These are phyloP conservation scores for Anagyrus pseudococci DNA, from an alignment of 2,888 invertebrate genomes.

Conservation along the genomic window DNA sequence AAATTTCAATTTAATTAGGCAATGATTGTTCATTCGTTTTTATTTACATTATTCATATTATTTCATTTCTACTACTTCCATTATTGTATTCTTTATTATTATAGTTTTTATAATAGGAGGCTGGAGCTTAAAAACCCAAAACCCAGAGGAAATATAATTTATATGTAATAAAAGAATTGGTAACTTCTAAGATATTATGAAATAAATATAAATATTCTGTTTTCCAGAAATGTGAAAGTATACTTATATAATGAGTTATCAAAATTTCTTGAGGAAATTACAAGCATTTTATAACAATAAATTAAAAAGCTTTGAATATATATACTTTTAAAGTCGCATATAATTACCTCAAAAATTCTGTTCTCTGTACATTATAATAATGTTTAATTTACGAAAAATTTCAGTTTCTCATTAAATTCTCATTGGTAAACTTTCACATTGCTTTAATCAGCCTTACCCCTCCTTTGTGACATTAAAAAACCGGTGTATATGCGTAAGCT, in stretches of 20 bases:
- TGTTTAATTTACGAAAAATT: neutral
- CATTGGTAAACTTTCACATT: slow-evolving; percentile 21
- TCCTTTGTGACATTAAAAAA: slow-evolving; percentile 32
- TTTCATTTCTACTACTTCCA: slow-evolving; percentile 7
- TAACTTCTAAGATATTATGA: slow-evolving; percentile 29
- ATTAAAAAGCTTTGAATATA: too few relatives aligned
- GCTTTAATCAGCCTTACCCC: slow-evolving; percentile 36
- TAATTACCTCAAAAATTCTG: too few relatives aligned
- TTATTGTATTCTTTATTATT: neutral
- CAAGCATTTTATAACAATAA: too few relatives aligned
- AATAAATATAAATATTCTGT: slow-evolving; percentile 14
- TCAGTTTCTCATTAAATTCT: too few relatives aligned
- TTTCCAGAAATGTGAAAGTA: slow-evolving; percentile 14
- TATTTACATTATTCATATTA: slow-evolving; percentile 23
- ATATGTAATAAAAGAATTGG: too few relatives aligned
- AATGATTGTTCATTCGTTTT: slow-evolving; percentile 4
- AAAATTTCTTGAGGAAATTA: neutral
- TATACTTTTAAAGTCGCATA: too few relatives aligned
- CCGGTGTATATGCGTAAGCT: too few relatives aligned
- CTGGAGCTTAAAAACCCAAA: slow-evolving; percentile 14
- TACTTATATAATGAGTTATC: slow-evolving; percentile 4
- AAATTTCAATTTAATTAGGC: too few relatives aligned
- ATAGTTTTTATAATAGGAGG: slow-evolving; percentile 7
- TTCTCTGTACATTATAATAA: too few relatives aligned
- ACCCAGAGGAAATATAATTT: slow-evolving; percentile 7